phyloP scores from a whole-genome alignment of 2,113 vertebrate species.

The Dipodomys merriami region DNA sequence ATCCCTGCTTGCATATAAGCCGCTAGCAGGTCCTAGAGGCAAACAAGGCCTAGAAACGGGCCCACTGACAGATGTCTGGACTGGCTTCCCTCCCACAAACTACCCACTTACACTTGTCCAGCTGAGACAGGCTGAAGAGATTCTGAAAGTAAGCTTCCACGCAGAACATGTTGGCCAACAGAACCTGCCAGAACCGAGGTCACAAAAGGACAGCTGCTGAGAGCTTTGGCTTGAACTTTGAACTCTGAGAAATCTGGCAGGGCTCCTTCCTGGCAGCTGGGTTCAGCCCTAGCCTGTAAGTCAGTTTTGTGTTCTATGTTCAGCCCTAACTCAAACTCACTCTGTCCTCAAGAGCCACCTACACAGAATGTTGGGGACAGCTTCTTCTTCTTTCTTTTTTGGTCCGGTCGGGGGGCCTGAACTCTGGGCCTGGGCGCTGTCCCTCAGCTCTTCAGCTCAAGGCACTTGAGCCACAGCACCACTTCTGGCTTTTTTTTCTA shows the following conservation, averaged over 20 bases:
- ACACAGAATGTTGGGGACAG: background rate
- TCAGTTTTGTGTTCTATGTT: background rate
- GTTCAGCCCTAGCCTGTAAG: background rate
- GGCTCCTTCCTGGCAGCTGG: too few relatives aligned
- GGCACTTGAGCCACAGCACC: too few relatives aligned
- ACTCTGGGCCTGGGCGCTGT: too few relatives aligned
- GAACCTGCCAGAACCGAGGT: slow-evolving; percentile 85
- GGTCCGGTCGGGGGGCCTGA: background rate
- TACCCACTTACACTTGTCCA: slow-evolving; percentile 13
- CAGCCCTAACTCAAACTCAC: too few relatives aligned
- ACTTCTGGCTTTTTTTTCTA: too few relatives aligned
- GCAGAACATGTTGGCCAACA: slow-evolving; percentile 94
- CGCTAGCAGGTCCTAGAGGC: background rate
- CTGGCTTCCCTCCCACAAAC: background rate
- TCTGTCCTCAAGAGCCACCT: background rate
- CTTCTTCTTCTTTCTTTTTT: background rate
- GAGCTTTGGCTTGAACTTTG: background rate
- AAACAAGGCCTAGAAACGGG: background rate
- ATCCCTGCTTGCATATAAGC: background rate
- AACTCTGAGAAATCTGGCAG: background rate
- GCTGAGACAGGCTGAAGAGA: slow-evolving; percentile 24
- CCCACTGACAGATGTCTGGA: background rate
- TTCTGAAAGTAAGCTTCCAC: slow-evolving; percentile 87
- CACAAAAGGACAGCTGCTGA: background rate
- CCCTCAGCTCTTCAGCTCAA: too few relatives aligned